These are phyloP conservation scores for Lindbergichthys nudifrons DNA, from an alignment of 2,797 vertebrate species.

Conservation along the genomic window DNA sequence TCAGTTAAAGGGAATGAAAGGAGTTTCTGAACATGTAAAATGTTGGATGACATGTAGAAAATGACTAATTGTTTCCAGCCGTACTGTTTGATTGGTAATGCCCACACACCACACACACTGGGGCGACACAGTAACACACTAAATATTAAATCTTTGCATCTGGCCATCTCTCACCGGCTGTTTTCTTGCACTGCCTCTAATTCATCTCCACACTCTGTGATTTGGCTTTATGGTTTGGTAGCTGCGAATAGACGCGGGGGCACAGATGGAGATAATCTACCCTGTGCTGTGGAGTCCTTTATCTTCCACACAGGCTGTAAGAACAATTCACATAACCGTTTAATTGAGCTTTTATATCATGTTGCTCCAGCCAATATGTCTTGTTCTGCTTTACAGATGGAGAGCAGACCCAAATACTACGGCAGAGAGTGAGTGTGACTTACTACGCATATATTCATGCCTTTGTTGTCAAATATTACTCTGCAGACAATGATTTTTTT, in stretches of 20 bases:
- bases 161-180: conserved; percentile 59
- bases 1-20: conserved; percentile 2
- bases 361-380: conserved; percentile 56
- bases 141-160: conserved; percentile 58
- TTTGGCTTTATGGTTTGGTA: conserved; percentile 64
- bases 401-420: conserved; percentile 97
- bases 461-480: conserved; percentile 5
- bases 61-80: conserved; percentile 2
- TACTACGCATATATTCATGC: conserved; percentile 24
- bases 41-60: not conserved
- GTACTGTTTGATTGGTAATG: conserved; percentile 21
- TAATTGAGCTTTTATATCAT: conserved; percentile 62
- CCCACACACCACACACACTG: conserved; percentile 5
- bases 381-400: conserved; percentile 87
- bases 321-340: conserved; percentile 63
- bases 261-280: conserved; percentile 71
- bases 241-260: conserved; percentile 50
- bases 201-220: conserved; percentile 59
- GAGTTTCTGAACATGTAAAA: not conserved
- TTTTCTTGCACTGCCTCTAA: conserved; percentile 50
- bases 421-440: conserved; percentile 96
- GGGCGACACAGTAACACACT: conserved; percentile 35
- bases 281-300: conserved; percentile 53
- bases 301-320: conserved; percentile 61
- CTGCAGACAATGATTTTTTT: conserved; percentile 33